Evolutionary conservation across 2,113 vertebrate species (phyloP).

Genomic region (Lophochroa leadbeateri): DNA sequence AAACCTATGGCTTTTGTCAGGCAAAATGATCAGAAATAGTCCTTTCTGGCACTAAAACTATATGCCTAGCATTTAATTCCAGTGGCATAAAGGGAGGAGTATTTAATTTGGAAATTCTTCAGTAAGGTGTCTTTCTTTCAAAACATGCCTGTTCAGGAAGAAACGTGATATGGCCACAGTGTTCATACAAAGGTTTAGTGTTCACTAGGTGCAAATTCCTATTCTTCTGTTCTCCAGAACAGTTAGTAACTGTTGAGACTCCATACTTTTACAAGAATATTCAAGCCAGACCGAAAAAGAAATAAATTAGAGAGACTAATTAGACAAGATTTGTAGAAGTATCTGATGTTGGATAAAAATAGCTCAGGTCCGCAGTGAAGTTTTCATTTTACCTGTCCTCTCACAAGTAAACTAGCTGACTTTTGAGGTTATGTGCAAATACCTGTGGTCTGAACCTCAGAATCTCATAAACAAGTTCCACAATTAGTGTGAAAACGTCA

Average conservation of each 20-base stretch:
- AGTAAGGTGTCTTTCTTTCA: background rate
- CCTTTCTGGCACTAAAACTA: background rate
- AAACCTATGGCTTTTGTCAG: background rate
- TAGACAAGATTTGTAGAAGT: background rate
- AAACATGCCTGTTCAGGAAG: constrained; percentile 1
- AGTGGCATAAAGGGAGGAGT: background rate
- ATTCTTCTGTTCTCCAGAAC: background rate
- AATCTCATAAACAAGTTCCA: background rate
- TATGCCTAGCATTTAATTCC: background rate
- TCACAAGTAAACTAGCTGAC: background rate
- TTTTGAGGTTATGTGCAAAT: constrained; percentile 1
- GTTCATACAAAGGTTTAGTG: background rate
- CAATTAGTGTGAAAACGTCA: background rate
- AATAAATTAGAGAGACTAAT: background rate
- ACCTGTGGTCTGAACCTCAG: background rate
- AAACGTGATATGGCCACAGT: background rate
- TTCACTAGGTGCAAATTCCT: background rate
- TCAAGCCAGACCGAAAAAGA: background rate
- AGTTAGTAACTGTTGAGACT: background rate
- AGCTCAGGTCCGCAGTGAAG: background rate
- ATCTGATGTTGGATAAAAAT: background rate
- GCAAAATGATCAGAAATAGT: background rate
- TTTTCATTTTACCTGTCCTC: background rate
- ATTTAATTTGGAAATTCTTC: constrained; percentile 29
- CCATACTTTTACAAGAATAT: background rate